A percentile compares a stretch with the other conserved stretches of the same genome.
Conservation (phyloP, 1,140 invertebrate genomes). For the Danaus melanippus region DNA sequence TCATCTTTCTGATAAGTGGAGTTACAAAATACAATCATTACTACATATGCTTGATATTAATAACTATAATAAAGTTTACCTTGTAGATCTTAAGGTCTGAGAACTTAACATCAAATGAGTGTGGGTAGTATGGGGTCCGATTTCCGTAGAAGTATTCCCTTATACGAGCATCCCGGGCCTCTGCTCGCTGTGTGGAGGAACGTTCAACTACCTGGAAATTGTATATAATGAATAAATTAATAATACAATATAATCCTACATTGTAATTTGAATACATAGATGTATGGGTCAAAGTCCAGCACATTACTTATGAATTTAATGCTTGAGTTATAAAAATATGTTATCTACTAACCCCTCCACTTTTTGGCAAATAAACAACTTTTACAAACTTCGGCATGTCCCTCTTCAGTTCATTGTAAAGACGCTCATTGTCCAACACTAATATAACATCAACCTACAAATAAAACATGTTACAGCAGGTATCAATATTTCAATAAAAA, state of each 20-base stretch:
- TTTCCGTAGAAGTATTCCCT: slow-evolving; percentile 97
- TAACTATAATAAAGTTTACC: slow-evolving; percentile 27
- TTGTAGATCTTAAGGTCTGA: slow-evolving; percentile 92
- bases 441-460: slow-evolving; percentile 85
- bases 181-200: slow-evolving; percentile 78
- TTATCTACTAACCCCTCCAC: slow-evolving; percentile 86
- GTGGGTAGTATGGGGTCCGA: slow-evolving; percentile 86
- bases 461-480: slow-evolving; percentile 4
- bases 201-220: slow-evolving; percentile 85
- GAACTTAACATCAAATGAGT: slow-evolving; percentile 91
- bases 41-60: too few relatives aligned
- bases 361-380: slow-evolving; percentile 95
- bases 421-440: slow-evolving; percentile 95
- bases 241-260: too few relatives aligned
- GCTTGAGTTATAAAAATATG: neutral
- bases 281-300: too few relatives aligned
- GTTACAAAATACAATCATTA: too few relatives aligned
- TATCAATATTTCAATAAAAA: slow-evolving; percentile 1
- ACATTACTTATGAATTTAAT: too few relatives aligned
- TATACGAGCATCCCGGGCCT: slow-evolving; percentile 83
- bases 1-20: too few relatives aligned
- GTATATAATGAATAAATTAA: too few relatives aligned
- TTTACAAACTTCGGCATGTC: slow-evolving; percentile 96
- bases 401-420: slow-evolving; percentile 94
- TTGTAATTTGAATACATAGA: too few relatives aligned